Evolutionary conservation across 2,888 invertebrate species (phyloP), one percentile per base, ranked within the genome.

Genomic region (Octodonta nipae): DNA sequence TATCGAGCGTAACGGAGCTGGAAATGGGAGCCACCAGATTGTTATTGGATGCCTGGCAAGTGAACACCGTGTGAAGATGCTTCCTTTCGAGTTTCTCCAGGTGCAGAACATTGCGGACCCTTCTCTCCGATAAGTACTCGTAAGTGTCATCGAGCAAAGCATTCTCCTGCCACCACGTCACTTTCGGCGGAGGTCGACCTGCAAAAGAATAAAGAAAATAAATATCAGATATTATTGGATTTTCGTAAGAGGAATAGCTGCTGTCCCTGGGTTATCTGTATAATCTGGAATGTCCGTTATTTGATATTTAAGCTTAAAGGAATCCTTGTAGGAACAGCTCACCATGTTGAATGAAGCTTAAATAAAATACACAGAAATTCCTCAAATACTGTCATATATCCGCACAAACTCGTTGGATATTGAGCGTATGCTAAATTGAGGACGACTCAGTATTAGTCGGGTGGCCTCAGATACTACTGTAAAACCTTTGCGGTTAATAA

Each of bases 121-220:
- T 66, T 3, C 75, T 72, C 40, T 75, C 75, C 13, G 73, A 72
- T 38, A 73, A 65, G 13, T 71, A 68, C 49, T 79, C 78, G 48
- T 71, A 78, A 17, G 71, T 72, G 49, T 81, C 79, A 52, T 75
- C 75, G 34, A 82, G 66, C 24, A 82, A 65, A 2, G 75, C 74
- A 42, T 76, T 73, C 42, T 80, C 81, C 37, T 78, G 76, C 71
- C 79, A 82, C 82, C 82, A 83, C 35, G 76, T 78, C 40, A 83
- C 75, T 4, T 72, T 68, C 0, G 82, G 82, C 11, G 74, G 68
- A 1, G 83, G 83, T 34, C 76, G 73, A 45, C 83, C 83, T 84
- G 58, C 5, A 52, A 38, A 33, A 17, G 5, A 26, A 10, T 30
- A 31, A 11, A 15, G 7, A 4, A 26, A n/a, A 25, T 22, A n/a